Evolutionary conservation across 2,888 invertebrate genomes (phyloP), one percentile per base, ranked within the genome.

Genomic region (Luperina testacea): DNA sequence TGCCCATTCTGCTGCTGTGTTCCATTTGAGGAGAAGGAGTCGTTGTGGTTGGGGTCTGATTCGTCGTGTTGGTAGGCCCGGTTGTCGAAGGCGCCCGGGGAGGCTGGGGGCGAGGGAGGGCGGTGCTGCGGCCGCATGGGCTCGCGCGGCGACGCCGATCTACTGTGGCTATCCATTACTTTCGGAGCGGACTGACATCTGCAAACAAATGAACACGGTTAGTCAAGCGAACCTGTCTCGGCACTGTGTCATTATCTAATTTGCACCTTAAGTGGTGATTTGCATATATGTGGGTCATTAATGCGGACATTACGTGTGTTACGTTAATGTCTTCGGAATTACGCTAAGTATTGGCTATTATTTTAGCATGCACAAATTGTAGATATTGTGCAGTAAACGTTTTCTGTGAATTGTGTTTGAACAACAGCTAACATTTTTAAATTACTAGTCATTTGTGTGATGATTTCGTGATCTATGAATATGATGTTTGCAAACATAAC

Each of bases 181-280:
- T 93, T 95, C 91, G 96, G 96, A 92, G 95, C 96, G 94, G 96
- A 96, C 93, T 96, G 95, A 96, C 96, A 96, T 97, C 96, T 97
- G 96, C 79, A 86, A 85, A 89, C 87, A 90, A 91, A 80, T 59
- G 79, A 74, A 77, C 57, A 72, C 15, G 42, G 77, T 83, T 78
- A 80, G 67, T 75, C 84, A 84, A 75, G 80, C 51, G 69, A 45
- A 65, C 45, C 83, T 70, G 65, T 77, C 64, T 61, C 20, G 9
- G 32, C 1, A 71, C 7, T 72, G 38, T 45, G 63, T n/a, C 63
- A 69, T 87, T 87, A 80, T 73, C 76, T 77, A 77, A 80, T 75
- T 76, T 38, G 51, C 61, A 81, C 71, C 64, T 79, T 81, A 77
- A 82, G 70, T 78, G 78, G 80, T 79, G 73, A 85, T 88, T 87